These are phyloP conservation scores for Rhagoletis pomonella DNA, from an alignment of 1,140 invertebrate genomes.

Conservation along the genomic window DNA sequence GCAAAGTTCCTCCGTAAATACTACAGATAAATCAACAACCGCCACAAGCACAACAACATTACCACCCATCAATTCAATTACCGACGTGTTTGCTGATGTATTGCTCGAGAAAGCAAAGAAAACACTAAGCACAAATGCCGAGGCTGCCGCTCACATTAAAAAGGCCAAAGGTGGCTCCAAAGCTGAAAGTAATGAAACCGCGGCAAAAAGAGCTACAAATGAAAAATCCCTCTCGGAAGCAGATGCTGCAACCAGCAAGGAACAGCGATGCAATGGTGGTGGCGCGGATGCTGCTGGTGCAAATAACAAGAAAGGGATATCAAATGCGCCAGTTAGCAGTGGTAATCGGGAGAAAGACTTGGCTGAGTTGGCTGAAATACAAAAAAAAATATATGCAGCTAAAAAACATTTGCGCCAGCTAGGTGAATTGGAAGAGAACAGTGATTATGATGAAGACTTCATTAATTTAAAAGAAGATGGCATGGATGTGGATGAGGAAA, in stretches of 20 bases:
- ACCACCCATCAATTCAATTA: slow-evolving; percentile 76
- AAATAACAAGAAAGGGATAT: neutral
- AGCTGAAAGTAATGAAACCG: slow-evolving; percentile 55
- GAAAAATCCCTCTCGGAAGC: slow-evolving; percentile 59
- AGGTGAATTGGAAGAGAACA: slow-evolving; percentile 63
- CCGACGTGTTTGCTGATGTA: slow-evolving; percentile 78
- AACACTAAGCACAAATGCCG: slow-evolving; percentile 63
- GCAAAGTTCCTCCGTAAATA: slow-evolving; percentile 44
- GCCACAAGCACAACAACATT: slow-evolving; percentile 43
- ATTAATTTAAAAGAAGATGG: slow-evolving; percentile 77
- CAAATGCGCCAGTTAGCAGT: slow-evolving; percentile 34
- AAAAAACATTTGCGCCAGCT: slow-evolving; percentile 75
- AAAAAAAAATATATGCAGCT: slow-evolving; percentile 75
- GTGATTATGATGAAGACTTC: slow-evolving; percentile 78
- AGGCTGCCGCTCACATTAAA: slow-evolving; percentile 68
- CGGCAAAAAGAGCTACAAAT: slow-evolving; percentile 63
- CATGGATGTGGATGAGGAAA: slow-evolving; percentile 57
- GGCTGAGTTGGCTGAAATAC: slow-evolving; percentile 66
- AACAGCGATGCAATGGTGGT: neutral
- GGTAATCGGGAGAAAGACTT: slow-evolving; percentile 72
- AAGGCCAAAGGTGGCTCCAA: slow-evolving; percentile 60
- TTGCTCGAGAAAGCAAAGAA: slow-evolving; percentile 72
- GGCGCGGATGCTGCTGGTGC: neutral
- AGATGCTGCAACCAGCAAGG: neutral
- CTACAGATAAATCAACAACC: slow-evolving; percentile 56